A percentile compares a stretch with the other conserved stretches of the same genome.
Conservation (phyloP, 2,113 vertebrate species). For the Pelodiscus sinensis region DNA sequence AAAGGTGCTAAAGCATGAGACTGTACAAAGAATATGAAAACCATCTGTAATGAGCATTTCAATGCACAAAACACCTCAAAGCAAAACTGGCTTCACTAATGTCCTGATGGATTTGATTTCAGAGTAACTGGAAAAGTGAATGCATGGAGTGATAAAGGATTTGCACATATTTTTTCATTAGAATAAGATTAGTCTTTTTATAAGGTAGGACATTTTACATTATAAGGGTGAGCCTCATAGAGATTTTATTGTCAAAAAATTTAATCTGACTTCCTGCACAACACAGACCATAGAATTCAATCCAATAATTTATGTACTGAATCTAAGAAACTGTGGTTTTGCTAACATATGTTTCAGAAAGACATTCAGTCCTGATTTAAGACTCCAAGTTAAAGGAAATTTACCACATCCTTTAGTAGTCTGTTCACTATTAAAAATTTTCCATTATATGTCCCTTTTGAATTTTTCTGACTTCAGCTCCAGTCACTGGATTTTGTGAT, state of each 20-base stretch:
- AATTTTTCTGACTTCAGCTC: background rate
- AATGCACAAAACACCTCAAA: background rate
- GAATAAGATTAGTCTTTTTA: background rate
- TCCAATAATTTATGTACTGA: background rate
- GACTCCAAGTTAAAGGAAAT: background rate
- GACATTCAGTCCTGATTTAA: background rate
- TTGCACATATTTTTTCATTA: background rate
- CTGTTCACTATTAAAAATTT: background rate
- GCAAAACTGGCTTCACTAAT: background rate
- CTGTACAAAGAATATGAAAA: background rate
- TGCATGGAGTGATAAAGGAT: background rate
- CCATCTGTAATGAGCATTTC: background rate
- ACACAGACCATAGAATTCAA: background rate
- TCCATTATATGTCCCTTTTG: background rate
- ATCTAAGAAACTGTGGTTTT: background rate
- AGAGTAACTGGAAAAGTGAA: background rate
- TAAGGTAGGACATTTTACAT: background rate
- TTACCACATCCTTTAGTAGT: background rate
- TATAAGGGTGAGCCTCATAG: background rate
- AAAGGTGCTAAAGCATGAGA: background rate
- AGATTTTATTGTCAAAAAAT: background rate
- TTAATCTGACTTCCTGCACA: background rate
- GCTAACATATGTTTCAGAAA: background rate
- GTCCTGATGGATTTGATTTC: rapidly evolving
- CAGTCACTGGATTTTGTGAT: background rate